Conservation (phyloP, 2,888 invertebrate species). For the Mylabris sibirica region DNA sequence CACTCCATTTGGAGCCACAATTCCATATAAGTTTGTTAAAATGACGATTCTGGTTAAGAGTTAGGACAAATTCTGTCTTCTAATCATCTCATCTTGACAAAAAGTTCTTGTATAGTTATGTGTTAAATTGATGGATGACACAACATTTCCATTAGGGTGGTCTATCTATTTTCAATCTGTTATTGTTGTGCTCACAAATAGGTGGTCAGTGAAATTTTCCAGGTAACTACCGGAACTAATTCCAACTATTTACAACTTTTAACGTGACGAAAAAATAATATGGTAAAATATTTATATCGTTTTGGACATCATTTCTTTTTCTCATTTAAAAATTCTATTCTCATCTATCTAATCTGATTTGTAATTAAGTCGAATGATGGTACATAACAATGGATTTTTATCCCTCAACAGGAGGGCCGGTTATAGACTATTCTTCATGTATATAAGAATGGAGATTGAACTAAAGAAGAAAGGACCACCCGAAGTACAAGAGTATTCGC, state of each 20-base stretch:
- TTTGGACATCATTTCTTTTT: not conserved
- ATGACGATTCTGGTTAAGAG: too few species aligned
- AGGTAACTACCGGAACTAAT: not conserved
- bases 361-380: slow-evolving; percentile 1
- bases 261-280: too few species aligned
- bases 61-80: too few species aligned
- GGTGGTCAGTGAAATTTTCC: slow-evolving; percentile 4
- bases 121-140: slow-evolving; percentile 14
- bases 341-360: not conserved
- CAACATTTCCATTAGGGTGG: slow-evolving; percentile 9
- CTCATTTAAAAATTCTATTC: not conserved
- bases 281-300: too few species aligned
- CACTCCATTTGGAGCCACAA: too few species aligned
- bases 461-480: slow-evolving; percentile 30
- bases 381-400: not conserved
- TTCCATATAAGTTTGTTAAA: too few species aligned
- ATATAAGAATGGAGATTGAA: slow-evolving; percentile 16
- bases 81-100: too few species aligned
- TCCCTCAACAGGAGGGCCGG: not conserved
- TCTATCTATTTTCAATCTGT: not conserved
- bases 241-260: not conserved
- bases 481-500: slow-evolving; percentile 29
- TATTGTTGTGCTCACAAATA: not conserved
- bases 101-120: not conserved
- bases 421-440: not conserved